Evolutionary conservation across 2,888 invertebrate species (phyloP).

Genomic region (Rhagophthalmus giganteus): DNA sequence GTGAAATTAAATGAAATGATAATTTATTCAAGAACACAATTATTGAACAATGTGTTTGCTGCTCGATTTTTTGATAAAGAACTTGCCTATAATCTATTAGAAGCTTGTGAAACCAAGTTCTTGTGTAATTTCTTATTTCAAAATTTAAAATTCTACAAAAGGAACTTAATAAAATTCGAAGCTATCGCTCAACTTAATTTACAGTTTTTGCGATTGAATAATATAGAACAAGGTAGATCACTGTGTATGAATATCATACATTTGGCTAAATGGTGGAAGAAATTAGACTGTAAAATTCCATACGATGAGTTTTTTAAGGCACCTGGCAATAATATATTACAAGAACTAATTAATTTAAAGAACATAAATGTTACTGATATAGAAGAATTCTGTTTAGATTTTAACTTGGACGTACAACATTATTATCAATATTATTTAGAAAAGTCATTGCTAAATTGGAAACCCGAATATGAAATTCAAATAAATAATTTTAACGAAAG

Average conservation of each 20-base stretch:
- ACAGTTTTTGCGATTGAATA: slow-evolving; percentile 33
- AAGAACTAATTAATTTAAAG: slow-evolving; percentile 35
- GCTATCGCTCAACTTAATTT: slow-evolving; percentile 39
- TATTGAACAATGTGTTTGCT: slow-evolving; percentile 51
- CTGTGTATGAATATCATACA: slow-evolving; percentile 34
- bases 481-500: slow-evolving; percentile 39
- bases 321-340: slow-evolving; percentile 23
- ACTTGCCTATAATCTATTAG: slow-evolving; percentile 49
- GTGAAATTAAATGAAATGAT: slow-evolving; percentile 31
- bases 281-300: slow-evolving; percentile 32
- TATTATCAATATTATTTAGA: slow-evolving; percentile 52
- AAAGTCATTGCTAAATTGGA: slow-evolving; percentile 53
- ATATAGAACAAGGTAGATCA: slow-evolving; percentile 21
- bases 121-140: slow-evolving; percentile 34
- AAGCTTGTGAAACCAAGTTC: too few species aligned
- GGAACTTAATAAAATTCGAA: slow-evolving; percentile 41
- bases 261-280: slow-evolving; percentile 46
- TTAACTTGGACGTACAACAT: slow-evolving; percentile 50
- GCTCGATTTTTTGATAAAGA: slow-evolving; percentile 48
- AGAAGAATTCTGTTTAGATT: slow-evolving; percentile 55
- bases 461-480: slow-evolving; percentile 49
- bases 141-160: slow-evolving; percentile 39
- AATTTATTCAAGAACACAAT: slow-evolving; percentile 38
- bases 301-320: slow-evolving; percentile 43
- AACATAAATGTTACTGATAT: slow-evolving; percentile 45